Conservation (phyloP, 2,797 vertebrate genomes). For the Loriculus beryllinus region DNA sequence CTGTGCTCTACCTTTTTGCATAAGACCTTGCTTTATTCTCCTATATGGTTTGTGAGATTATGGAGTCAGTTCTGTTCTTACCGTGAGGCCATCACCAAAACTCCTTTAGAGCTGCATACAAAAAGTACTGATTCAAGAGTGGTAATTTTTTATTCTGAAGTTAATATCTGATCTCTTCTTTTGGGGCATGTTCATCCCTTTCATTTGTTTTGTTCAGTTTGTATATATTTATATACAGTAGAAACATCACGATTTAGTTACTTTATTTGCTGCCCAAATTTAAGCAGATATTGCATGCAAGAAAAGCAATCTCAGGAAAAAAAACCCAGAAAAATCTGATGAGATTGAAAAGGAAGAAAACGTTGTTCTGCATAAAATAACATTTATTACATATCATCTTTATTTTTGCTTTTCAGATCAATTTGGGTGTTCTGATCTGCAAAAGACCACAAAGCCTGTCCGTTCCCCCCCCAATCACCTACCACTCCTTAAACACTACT, state of each 20-base stretch:
- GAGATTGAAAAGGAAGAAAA: not conserved
- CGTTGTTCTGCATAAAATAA: not conserved
- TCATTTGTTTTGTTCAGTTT: not conserved
- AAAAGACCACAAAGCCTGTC: not conserved
- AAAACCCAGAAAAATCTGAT: not conserved
- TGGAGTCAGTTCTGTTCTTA: not conserved
- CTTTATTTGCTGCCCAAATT: constrained; percentile 8
- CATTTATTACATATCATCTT: not conserved
- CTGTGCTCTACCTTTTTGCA: not conserved
- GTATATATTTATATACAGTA: not conserved
- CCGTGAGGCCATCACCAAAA: not conserved
- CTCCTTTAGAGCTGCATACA: not conserved
- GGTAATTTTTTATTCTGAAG: not conserved
- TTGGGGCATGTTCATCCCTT: not conserved
- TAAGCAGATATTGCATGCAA: not conserved
- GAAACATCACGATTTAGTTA: not conserved
- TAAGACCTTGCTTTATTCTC: not conserved
- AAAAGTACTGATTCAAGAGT: not conserved
- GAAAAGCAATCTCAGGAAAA: not conserved
- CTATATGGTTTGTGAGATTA: not conserved
- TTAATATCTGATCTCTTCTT: not conserved
- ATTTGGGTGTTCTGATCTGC: not conserved
- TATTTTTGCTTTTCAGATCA: not conserved
- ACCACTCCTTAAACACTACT: not conserved
- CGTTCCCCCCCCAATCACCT: fast-evolving